Conservation (phyloP, 2,797 vertebrate species). For the Odontamblyopus lacepedii region DNA sequence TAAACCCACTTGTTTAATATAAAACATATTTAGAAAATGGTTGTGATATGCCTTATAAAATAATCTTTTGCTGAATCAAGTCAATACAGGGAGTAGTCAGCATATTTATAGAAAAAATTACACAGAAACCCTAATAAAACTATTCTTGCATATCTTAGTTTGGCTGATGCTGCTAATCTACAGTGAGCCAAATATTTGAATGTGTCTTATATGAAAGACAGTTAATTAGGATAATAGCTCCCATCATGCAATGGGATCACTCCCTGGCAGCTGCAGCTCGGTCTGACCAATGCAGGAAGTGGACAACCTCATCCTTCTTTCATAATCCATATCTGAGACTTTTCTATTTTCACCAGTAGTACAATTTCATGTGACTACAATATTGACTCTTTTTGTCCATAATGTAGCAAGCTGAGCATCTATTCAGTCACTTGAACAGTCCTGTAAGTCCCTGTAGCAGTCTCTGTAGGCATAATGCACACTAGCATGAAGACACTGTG, state of each 20-base stretch:
- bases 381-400: slow-evolving; percentile 84
- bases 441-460: slow-evolving; percentile 90
- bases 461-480: slow-evolving; percentile 82
- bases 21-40: background rate
- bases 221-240: slow-evolving; percentile 24
- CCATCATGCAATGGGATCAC: slow-evolving; percentile 11
- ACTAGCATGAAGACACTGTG: slow-evolving; percentile 88
- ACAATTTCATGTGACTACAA: slow-evolving; percentile 48
- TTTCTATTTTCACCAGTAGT: slow-evolving; percentile 43
- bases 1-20: background rate
- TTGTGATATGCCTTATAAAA: background rate
- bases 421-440: slow-evolving; percentile 99
- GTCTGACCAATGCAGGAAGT: slow-evolving; percentile 27
- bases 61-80: background rate
- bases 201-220: slow-evolving; percentile 22
- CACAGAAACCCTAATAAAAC: background rate
- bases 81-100: background rate
- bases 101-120: background rate
- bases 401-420: slow-evolving; percentile 99
- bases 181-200: slow-evolving; percentile 9
- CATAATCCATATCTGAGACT: slow-evolving; percentile 35
- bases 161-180: slow-evolving; percentile 9
- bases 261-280: slow-evolving; percentile 13
- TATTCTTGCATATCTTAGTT: slow-evolving; percentile 5
- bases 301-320: slow-evolving; percentile 10